Evolutionary conservation across 2,888 invertebrate genomes (phyloP), one percentile per base, ranked within the genome.

Genomic region (Exephanes ischioxanthus): DNA sequence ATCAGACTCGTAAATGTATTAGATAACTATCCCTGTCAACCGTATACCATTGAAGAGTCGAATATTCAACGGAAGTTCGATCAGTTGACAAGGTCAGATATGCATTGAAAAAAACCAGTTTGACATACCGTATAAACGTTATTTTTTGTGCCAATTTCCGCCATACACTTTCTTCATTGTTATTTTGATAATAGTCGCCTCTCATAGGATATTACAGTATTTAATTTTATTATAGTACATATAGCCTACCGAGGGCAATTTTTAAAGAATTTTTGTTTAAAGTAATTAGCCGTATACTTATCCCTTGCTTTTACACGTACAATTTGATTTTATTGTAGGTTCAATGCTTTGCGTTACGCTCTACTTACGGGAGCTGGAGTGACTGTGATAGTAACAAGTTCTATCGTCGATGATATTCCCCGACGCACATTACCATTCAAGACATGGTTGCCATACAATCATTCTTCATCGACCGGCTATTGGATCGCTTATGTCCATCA

Each of bases 381-480:
- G 2, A 51, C 61, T 3, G 66, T 75, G 26, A 9, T 84, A 48
- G 19, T 77, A 33, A 0, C 78, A 14, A 53, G 66, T 22, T 84
- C 88, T 11, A 7, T 87, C 19, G 55, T 76, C 1, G 63, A 72
- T 9, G 71, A 79, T 9, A 37, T 81, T 7, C 61, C 63, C 0
- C 51, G 71, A 7, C 51, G 67, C 48, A 75, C 58, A 22, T 82
- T 89, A 55, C 83, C 84, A 5, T 88, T 81, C 68, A 84, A 82
- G 48, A 85, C 82, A 26, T 86, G 86, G 86, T n/a, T 88, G 19
- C 89, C 89, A 4, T 89, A 84, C 30, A 79, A 88, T 58, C 67
- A 80, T 26, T 78, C 89, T 19, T 41, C 70, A 4, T 70, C 26
- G 45, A 48, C 22, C 4, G 70, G 48, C 26, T 70, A 53, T 19